A percentile compares a stretch with the other conserved stretches of the same genome.
Evolutionary conservation across 1,140 invertebrate genomes (phyloP).

Genomic region (Drosophila setifemur): DNA sequence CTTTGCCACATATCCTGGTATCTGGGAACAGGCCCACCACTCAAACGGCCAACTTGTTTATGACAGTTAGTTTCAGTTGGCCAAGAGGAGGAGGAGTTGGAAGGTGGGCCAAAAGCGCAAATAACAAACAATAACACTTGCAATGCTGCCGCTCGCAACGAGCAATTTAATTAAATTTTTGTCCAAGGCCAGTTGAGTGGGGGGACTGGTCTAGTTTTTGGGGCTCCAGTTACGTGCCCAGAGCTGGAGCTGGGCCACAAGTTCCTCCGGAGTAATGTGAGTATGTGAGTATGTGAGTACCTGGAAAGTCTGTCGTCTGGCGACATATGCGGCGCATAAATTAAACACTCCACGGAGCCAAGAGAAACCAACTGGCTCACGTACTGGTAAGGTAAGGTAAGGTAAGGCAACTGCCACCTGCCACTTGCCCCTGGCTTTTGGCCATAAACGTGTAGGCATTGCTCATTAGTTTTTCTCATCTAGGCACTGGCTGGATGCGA

Average conservation of each 20-base stretch:
- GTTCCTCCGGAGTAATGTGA: neutral
- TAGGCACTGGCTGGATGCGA: neutral
- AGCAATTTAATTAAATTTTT: conserved; percentile 77
- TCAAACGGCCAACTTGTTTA: conserved; percentile 53
- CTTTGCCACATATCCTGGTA: neutral
- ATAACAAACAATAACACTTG: conserved; percentile 56
- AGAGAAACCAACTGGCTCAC: conserved; percentile 35
- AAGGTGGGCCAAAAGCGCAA: conserved; percentile 5
- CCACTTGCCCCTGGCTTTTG: conserved; percentile 51
- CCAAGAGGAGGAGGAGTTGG: neutral
- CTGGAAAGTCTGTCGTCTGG: conserved; percentile 40
- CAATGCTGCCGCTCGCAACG: conserved; percentile 45
- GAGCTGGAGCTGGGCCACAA: neutral
- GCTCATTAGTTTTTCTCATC: conserved; percentile 71
- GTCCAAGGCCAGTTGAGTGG: conserved; percentile 26
- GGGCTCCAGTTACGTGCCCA: conserved; percentile 39
- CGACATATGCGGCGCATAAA: conserved; percentile 77
- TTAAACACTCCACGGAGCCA: conserved; percentile 62
- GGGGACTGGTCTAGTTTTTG: conserved; percentile 9
- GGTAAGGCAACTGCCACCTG: conserved; percentile 31
- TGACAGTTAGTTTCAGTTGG: conserved; percentile 18
- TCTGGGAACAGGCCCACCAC: neutral
- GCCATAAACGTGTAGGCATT: conserved; percentile 69
- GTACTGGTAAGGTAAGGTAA: conserved; percentile 26
- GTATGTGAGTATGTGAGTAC: conserved; percentile 10